These are phyloP conservation scores for Ceryle rudis DNA, from an alignment of 2,797 vertebrate genomes.

Conservation along the genomic window DNA sequence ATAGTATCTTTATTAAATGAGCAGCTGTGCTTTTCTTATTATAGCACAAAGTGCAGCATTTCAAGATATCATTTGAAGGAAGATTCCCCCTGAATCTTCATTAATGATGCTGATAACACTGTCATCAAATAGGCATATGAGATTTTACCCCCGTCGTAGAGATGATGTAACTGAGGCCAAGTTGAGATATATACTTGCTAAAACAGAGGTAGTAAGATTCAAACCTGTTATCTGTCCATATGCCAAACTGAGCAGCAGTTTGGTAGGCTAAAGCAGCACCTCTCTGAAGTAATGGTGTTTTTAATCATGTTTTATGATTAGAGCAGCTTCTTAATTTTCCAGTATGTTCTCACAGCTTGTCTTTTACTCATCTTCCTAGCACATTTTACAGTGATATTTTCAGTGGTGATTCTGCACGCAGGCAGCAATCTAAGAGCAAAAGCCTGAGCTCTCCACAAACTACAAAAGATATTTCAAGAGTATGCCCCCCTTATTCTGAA, in stretches of 20 bases:
- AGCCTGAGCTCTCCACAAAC: conserved; percentile 64
- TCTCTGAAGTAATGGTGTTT: not conserved
- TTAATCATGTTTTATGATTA: not conserved
- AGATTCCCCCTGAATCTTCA: not conserved
- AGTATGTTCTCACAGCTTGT: not conserved
- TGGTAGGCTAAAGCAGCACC: not conserved
- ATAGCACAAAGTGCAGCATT: not conserved
- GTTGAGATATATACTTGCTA: not conserved
- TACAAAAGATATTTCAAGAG: conserved; percentile 62
- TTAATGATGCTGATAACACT: not conserved
- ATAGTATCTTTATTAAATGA: not conserved
- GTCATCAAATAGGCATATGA: not conserved
- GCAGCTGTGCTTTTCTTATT: not conserved
- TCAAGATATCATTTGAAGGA: not conserved
- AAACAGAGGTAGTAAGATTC: not conserved
- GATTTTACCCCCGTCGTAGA: not conserved
- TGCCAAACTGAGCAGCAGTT: not conserved
- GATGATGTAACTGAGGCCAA: not conserved
- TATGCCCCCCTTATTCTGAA: conserved; percentile 41
- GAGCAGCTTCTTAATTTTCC: not conserved
- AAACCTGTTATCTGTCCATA: not conserved
- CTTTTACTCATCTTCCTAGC: conserved; percentile 22
- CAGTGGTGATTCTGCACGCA: conserved; percentile 62
- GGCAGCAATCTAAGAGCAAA: conserved; percentile 70
- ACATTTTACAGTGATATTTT: conserved; percentile 71